Conservation (phyloP, 2,113 vertebrate species). For the Erinaceus europaeus region DNA sequence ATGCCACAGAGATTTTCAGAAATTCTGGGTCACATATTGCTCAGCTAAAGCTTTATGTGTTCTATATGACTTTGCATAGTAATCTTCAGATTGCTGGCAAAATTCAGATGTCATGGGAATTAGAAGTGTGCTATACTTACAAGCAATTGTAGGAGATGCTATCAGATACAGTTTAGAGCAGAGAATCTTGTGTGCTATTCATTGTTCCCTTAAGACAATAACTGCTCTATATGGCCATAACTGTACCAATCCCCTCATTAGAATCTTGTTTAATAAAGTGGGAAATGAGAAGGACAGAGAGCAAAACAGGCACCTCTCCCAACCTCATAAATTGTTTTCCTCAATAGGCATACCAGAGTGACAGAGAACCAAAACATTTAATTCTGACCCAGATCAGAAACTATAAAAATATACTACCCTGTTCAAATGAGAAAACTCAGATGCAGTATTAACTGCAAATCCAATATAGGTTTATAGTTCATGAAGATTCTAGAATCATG, state of each 20-base stretch:
- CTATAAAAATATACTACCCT: background rate
- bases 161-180: background rate
- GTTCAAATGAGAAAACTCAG: background rate
- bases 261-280: background rate
- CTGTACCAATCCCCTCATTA: fast-evolving
- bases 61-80: background rate
- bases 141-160: background rate
- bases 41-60: background rate
- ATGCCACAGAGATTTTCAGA: background rate
- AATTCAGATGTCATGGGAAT: background rate
- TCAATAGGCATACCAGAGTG: background rate
- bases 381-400: background rate
- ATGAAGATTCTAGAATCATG: background rate
- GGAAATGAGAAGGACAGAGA: background rate
- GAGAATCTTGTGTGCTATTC: background rate
- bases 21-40: background rate
- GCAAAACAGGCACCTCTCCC: background rate
- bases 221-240: background rate
- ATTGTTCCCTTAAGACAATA: background rate
- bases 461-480: background rate
- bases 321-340: background rate
- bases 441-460: no score
- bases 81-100: background rate
- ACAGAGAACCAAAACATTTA: background rate
- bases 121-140: no score